These are phyloP conservation scores for Trididemnum nubilum DNA, from an alignment of 23 tunicate genomes.

Conservation along the genomic window DNA sequence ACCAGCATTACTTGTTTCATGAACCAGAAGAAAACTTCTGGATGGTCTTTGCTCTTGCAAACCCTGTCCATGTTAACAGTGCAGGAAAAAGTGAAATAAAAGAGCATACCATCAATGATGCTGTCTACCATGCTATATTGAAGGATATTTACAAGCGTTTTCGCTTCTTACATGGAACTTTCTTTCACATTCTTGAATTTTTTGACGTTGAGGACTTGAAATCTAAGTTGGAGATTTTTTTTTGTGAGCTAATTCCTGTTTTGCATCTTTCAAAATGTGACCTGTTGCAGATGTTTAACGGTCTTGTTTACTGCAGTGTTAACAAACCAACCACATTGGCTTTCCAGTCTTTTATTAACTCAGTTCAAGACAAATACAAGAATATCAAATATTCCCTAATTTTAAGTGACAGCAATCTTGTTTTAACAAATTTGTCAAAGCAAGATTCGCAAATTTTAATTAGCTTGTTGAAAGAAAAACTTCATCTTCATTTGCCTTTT, in stretches of 20 bases:
- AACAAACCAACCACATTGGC: constrained; percentile 18
- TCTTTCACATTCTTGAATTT: background rate
- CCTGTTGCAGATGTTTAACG: constrained; percentile 22
- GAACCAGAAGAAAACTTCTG: constrained; percentile 80
- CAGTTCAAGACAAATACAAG: constrained; percentile 29
- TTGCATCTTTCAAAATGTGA: constrained; percentile 10
- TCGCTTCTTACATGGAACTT: constrained; percentile 42
- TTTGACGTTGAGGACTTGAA: constrained; percentile 8
- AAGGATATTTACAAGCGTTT: constrained; percentile 42
- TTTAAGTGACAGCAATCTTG: constrained; percentile 4
- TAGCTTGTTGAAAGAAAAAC: constrained; percentile 23
- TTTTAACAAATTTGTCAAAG: constrained; percentile 32
- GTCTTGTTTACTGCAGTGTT: constrained; percentile 20
- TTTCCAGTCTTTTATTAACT: constrained; percentile 40
- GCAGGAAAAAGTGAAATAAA: background rate
- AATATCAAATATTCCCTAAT: constrained; percentile 28
- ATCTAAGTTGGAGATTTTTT: constrained; percentile 28
- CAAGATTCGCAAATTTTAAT: constrained; percentile 34
- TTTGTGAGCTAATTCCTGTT: constrained; percentile 14
- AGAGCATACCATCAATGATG: constrained; percentile 12
- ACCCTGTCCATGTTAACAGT: background rate
- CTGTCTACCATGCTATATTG: constrained; percentile 39
- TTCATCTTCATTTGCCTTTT: constrained; percentile 23
- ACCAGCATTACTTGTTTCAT: constrained; percentile 55
- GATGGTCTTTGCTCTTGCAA: constrained; percentile 57